Base-by-base conservation (phyloP, 2,797 vertebrate species). In the Alfaro cultratus region DNA sequence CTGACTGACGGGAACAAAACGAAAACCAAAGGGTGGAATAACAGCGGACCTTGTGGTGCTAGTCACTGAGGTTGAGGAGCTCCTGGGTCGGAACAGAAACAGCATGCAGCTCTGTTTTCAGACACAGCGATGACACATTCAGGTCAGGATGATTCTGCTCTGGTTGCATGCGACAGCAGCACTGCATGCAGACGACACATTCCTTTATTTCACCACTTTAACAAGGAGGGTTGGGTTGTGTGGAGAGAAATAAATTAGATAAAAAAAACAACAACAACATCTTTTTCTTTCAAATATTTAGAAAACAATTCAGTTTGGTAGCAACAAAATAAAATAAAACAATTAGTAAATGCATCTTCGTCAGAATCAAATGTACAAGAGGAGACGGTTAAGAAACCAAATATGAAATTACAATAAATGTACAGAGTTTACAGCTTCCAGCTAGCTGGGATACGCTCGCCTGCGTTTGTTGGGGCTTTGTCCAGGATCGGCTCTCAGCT, bases 401-500 rank as follows among this genome's bases (percentile, higher is more conserved):
- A 39, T 71, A 23, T 26, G 10, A 68, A 41, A 68, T 68, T 26
- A 23, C 18, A 68, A 68, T 41, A 12, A 73, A 72, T 86, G 86
- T 41, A 87, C 81, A 88, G 21, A 9, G 78, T 85, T 75, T 76
- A 83, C 78, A 83, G 81, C 55, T 76, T 64, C 41, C 60, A 83
- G 84, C 93, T 98, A 98, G 82, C 94, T 94, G 34, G 83, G 95
- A 89, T 95, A 96, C 84, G 92, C 96, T 94, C 96, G 97, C 94
- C 94, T 96, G 91, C 95, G 96, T 88, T 97, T 98, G 93, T 77
- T 97, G 0, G 97, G 97, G 88, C 97, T 99, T 79, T 97, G 97
- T 70, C 95, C 96, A 34, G 94, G 91, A 74, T 98, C 97, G 43
- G 91, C 88, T 95, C 96, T 97, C 94, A 98, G 90, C 86, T 98